Conservation (phyloP, 2,797 vertebrate species). For the Pteronotus mesoamericanus region DNA sequence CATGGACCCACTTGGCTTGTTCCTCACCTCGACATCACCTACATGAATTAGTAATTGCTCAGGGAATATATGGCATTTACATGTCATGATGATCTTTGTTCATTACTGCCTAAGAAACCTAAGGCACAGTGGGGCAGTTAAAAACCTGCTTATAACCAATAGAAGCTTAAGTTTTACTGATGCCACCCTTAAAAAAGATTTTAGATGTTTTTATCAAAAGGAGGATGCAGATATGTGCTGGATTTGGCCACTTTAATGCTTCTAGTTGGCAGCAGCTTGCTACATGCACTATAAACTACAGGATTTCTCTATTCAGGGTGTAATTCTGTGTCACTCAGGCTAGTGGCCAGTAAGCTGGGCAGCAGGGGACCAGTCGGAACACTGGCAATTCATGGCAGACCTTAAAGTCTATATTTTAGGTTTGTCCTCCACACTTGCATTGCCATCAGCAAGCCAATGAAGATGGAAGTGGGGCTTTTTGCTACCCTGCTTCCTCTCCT, state of each 20-base stretch:
- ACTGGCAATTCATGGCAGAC: background rate
- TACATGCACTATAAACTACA: background rate
- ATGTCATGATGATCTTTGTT: background rate
- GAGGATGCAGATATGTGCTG: background rate
- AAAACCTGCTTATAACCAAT: background rate
- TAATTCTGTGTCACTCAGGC: background rate
- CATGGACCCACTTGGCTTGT: constrained; percentile 19
- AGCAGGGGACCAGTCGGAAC: background rate
- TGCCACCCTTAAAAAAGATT: background rate
- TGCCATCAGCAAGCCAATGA: background rate
- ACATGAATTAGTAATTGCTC: constrained; percentile 14
- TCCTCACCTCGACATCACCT: constrained; percentile 27
- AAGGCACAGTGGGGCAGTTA: background rate
- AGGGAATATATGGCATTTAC: background rate
- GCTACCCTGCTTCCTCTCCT: background rate
- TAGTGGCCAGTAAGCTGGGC: background rate
- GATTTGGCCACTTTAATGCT: background rate
- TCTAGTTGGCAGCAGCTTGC: background rate
- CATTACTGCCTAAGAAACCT: background rate
- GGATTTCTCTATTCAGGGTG: background rate
- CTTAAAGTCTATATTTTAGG: background rate
- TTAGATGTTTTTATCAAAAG: background rate
- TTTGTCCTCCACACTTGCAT: background rate
- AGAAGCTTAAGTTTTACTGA: background rate
- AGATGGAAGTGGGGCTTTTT: background rate